Percentiles rank a stretch among this genome's conserved stretches.
These are phyloP conservation scores for Aphidius gifuensis DNA, from an alignment of 1,140 invertebrate species.

Conservation along the genomic window DNA sequence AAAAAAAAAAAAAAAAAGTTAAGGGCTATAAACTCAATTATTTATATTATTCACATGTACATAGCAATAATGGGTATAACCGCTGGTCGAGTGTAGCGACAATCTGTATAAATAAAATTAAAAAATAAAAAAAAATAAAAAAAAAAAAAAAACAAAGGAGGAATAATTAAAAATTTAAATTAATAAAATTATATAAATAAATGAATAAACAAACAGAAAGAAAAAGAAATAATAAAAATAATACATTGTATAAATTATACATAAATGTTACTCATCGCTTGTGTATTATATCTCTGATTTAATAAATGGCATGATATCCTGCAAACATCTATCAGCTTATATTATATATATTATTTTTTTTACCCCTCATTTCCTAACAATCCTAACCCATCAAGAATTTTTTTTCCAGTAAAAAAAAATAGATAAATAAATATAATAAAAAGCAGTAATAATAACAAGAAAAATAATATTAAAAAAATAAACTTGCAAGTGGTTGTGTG, in stretches of 20 bases:
- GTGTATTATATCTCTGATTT: conserved; percentile 55
- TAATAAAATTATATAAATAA: too few species aligned
- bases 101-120: conserved; percentile 44
- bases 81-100: conserved; percentile 46
- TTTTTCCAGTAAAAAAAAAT: too few species aligned
- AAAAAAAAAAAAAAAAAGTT: conserved; percentile 1
- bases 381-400: too few species aligned
- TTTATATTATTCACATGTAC: conserved; percentile 39
- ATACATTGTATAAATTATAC: conserved; percentile 56
- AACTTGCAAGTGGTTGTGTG: too few species aligned
- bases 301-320: conserved; percentile 53
- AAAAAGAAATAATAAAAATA: conserved; percentile 26
- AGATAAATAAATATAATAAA: neutral
- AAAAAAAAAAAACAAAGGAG: conserved; percentile 5
- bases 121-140: conserved; percentile 4
- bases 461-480: too few species aligned
- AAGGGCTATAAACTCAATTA: conserved; percentile 16
- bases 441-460: neutral
- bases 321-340: neutral
- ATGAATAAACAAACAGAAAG: too few species aligned
- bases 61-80: conserved; percentile 42
- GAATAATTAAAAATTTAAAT: too few species aligned
- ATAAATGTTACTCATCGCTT: conserved; percentile 56
- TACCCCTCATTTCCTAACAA: too few species aligned
- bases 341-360: neutral